Conservation (phyloP, 2,113 vertebrate species). For the Eudyptes chrysolophus region DNA sequence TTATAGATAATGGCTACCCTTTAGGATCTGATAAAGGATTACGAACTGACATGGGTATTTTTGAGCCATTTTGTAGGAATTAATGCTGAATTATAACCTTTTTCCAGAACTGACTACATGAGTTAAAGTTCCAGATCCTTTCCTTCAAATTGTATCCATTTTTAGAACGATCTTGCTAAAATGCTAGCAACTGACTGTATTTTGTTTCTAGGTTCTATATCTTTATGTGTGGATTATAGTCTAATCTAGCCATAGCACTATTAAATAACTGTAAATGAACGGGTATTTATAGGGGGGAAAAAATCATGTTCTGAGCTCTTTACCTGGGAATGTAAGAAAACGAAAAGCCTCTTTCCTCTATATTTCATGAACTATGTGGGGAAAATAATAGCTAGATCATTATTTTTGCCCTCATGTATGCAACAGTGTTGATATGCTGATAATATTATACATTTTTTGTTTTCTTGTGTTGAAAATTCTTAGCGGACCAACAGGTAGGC, state of each 20-base stretch:
- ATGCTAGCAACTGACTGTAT: background rate
- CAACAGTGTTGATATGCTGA: constrained; percentile 19
- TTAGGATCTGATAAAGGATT: background rate
- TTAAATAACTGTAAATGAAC: background rate
- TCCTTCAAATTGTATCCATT: background rate
- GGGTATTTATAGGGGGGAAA: background rate
- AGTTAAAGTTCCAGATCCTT: background rate
- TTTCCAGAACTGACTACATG: background rate
- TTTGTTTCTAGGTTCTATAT: background rate
- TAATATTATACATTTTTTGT: background rate
- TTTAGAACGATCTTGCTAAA: background rate
- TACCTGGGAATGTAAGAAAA: too few relatives aligned
- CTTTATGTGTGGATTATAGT: background rate
- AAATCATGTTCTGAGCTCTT: background rate
- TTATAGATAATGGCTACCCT: background rate
- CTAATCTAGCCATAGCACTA: background rate
- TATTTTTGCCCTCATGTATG: background rate
- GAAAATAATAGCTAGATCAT: background rate
- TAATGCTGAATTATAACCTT: background rate
- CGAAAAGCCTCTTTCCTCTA: background rate
- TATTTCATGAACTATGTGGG: constrained; percentile 13
- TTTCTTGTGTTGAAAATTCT: background rate
- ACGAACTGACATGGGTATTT: background rate
- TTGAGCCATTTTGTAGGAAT: background rate
- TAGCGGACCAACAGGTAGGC: background rate